These are phyloP conservation scores for Schizopygopsis malacanthus DNA, from an alignment of 2,797 vertebrate genomes.

Conservation along the genomic window DNA sequence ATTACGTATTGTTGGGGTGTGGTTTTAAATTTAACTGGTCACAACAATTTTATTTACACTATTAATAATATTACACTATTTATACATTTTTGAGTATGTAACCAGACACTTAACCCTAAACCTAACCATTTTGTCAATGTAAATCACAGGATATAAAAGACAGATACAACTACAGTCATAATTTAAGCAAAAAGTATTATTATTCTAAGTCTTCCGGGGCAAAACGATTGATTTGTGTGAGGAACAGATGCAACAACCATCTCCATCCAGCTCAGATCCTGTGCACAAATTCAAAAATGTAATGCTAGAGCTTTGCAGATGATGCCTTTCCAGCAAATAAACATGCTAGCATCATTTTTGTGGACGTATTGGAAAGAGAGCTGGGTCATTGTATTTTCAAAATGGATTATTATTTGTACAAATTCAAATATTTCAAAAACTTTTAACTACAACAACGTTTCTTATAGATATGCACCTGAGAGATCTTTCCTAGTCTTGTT, in stretches of 20 bases:
- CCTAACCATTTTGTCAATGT: neutral
- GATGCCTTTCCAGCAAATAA: neutral
- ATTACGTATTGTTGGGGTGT: neutral
- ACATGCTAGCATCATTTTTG: neutral
- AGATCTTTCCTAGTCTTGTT: neutral
- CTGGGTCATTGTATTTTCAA: neutral
- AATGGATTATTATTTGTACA: neutral
- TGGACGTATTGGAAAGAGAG: neutral
- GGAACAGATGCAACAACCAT: neutral
- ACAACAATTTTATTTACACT: neutral
- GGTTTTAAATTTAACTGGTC: neutral
- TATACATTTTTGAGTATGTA: neutral
- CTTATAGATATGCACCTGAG: neutral
- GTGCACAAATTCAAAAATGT: neutral
- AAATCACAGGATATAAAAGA: neutral
- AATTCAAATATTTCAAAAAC: neutral
- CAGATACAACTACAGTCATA: neutral
- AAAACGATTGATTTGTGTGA: neutral
- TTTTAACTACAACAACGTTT: neutral
- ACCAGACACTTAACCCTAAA: neutral
- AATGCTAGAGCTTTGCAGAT: neutral
- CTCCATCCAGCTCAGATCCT: neutral
- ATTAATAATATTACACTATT: neutral
- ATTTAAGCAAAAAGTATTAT: neutral
- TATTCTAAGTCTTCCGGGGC: neutral